Conservation (phyloP, 2,888 invertebrate species). For the Hypolimnas misippus region DNA sequence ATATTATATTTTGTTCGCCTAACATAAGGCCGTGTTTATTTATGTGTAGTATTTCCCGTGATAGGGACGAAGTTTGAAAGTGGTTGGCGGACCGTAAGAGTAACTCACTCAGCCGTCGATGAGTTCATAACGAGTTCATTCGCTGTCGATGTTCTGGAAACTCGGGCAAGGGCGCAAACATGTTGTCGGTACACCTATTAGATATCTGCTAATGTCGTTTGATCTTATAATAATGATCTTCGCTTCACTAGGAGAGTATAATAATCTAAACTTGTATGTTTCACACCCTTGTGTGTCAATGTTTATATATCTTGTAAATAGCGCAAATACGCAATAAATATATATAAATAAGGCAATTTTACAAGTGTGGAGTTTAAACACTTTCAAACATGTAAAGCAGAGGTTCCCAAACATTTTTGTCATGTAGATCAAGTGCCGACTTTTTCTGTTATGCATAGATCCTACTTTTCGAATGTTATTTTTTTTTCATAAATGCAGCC, state of each 20-base stretch:
- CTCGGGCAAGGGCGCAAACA: conserved; percentile 72
- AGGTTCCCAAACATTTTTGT: too few relatives aligned
- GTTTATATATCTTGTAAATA: too few relatives aligned
- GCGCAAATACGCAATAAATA: too few relatives aligned
- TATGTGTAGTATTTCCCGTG: conserved; percentile 43
- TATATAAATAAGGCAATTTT: too few relatives aligned
- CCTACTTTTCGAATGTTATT: too few relatives aligned
- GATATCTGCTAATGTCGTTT: conserved; percentile 18
- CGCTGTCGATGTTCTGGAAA: conserved; percentile 71
- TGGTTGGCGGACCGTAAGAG: conserved; percentile 70
- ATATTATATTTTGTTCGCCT: background rate
- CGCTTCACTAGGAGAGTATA: background rate
- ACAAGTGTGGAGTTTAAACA: too few relatives aligned
- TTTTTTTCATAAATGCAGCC: too few relatives aligned
- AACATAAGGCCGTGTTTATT: conserved; percentile 41
- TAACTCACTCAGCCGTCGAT: conserved; percentile 61
- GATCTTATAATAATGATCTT: conserved; percentile 3
- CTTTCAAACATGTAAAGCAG: too few relatives aligned
- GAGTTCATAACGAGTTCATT: conserved; percentile 67
- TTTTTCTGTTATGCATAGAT: too few relatives aligned
- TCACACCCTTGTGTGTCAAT: too few relatives aligned
- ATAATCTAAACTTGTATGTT: background rate
- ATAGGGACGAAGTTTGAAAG: conserved; percentile 67
- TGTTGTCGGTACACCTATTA: conserved; percentile 39
- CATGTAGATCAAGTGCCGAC: too few relatives aligned